Evolutionary conservation across 2,888 invertebrate species (phyloP).

Genomic region (Drosophila subquinaria): DNA sequence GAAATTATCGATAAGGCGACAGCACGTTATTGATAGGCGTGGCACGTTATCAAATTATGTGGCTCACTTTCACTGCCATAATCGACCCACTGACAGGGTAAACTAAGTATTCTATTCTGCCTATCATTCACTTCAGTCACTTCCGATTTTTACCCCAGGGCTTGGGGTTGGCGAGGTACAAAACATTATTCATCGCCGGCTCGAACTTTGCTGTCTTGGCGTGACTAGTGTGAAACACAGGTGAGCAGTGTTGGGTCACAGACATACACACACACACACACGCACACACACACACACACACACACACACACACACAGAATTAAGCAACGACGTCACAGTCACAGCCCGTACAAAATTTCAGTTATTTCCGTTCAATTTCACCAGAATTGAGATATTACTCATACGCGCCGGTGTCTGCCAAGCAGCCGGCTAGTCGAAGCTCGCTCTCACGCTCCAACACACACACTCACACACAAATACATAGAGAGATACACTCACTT

Average conservation of each 20-base stretch:
- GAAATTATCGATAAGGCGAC: conserved; percentile 18
- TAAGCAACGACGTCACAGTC: conserved; percentile 42
- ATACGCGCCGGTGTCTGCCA: conserved; percentile 73
- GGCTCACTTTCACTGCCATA: conserved; percentile 16
- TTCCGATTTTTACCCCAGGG: conserved; percentile 8
- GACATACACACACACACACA: conserved; percentile 2
- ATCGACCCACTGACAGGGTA: conserved; percentile 9
- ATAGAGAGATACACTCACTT: conserved; percentile 11
- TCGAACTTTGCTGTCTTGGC: conserved; percentile 1
- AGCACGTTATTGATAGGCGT: conserved; percentile 11
- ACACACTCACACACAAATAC: conserved; percentile 1
- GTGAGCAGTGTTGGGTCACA: conserved; percentile 28
- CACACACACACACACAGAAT: background rate
- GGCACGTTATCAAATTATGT: conserved; percentile 7
- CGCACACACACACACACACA: background rate
- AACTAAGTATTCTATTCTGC: background rate
- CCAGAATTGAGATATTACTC: conserved; percentile 82
- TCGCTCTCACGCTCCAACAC: conserved; percentile 43
- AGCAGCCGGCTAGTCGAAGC: conserved; percentile 31
- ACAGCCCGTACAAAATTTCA: conserved; percentile 55
- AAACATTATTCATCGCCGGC: conserved; percentile 39
- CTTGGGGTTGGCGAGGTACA: background rate
- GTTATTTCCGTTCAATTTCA: conserved; percentile 84
- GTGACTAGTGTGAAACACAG: conserved; percentile 18
- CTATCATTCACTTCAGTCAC: conserved; percentile 17